Base-by-base conservation (phyloP, 1,140 invertebrate genomes). In the Muscidifurax raptorellus region DNA sequence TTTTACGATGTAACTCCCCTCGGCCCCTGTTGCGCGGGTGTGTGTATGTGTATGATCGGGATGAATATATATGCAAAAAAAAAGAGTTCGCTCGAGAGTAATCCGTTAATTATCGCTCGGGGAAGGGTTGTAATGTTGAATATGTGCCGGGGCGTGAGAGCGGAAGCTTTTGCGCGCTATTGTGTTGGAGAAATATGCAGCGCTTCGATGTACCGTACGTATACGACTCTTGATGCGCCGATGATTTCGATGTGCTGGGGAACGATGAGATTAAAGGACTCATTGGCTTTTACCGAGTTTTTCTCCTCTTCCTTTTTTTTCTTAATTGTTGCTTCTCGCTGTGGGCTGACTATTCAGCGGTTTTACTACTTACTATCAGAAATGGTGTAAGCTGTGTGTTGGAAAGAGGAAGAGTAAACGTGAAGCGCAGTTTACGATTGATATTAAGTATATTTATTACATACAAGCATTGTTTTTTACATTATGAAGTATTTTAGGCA, bases 361-460 rank as follows among this genome's bases (percentile, higher is more conserved):
- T 52, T 4, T 2, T 52, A 52, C 47, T 52, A 52, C 47, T 52
- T 52, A 4, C 5, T 6, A 40, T 40, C 36, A 40, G 36, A n/a
- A n/a, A n/a, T n/a, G n/a, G n/a, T n/a, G n/a, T n/a, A n/a, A n/a
- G n/a, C n/a, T n/a, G n/a, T n/a, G n/a, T n/a, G n/a, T n/a, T n/a
- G n/a, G n/a, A n/a, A n/a, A n/a, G n/a, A n/a, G n/a, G n/a, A n/a
- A n/a, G n/a, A n/a, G n/a, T n/a, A 59, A 59, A 59, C 18, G 52
- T n/a, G 52, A 59, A 22, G 5, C 52, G 52, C 6, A 59, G 18
- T 5, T 10, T 40, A 80, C 44, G 71, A 74, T 86, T 84, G 64
- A 85, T 90, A 90, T 89, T 89, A 90, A 89, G 86, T 90, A 88
- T 90, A 88, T 90, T 90, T 90, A 90, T 90, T 90, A 90, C 90